Conservation (phyloP, 2,888 invertebrate genomes). For the Nymphalis urticae region DNA sequence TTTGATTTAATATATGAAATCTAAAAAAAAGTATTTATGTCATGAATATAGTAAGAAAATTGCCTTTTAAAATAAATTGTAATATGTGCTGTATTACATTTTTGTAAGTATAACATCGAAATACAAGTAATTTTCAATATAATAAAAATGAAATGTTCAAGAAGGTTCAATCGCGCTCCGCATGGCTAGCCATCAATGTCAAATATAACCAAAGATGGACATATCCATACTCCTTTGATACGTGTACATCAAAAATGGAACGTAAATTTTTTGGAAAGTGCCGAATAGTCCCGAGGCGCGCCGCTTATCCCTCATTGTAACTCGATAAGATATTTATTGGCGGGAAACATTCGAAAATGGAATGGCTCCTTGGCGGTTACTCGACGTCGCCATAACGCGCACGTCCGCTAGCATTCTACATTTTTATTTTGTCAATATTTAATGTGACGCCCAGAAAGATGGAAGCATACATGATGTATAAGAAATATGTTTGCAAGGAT, state of each 20-base stretch:
- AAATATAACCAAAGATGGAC: conserved; percentile 39
- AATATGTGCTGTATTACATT: too few relatives aligned
- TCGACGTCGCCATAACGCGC: conserved; percentile 64
- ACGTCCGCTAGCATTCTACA: conserved; percentile 74
- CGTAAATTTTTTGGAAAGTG: conserved; percentile 50
- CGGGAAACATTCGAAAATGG: conserved; percentile 71
- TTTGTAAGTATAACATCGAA: neutral
- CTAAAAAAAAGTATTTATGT: too few relatives aligned
- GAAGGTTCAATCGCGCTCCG: conserved; percentile 30
- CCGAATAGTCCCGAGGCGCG: conserved; percentile 59
- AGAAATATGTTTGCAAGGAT: conserved; percentile 8
- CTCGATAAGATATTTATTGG: conserved; percentile 81
- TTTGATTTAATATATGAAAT: too few relatives aligned
- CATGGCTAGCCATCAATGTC: conserved; percentile 34
- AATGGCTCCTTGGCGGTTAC: conserved; percentile 71
- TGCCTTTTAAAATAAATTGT: too few relatives aligned
- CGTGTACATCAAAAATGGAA: conserved; percentile 40
- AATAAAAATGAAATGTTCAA: neutral
- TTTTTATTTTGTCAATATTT: conserved; percentile 81
- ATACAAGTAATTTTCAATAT: neutral
- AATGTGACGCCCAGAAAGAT: conserved; percentile 66
- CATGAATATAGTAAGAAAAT: too few relatives aligned
- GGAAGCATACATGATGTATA: conserved; percentile 35
- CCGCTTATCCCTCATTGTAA: conserved; percentile 74
- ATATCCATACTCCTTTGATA: conserved; percentile 25